Percentiles rank a stretch among this genome's conserved stretches.
phyloP scores from a whole-genome alignment of 2,888 invertebrate genomes.

The Azorinus chamasolen region DNA sequence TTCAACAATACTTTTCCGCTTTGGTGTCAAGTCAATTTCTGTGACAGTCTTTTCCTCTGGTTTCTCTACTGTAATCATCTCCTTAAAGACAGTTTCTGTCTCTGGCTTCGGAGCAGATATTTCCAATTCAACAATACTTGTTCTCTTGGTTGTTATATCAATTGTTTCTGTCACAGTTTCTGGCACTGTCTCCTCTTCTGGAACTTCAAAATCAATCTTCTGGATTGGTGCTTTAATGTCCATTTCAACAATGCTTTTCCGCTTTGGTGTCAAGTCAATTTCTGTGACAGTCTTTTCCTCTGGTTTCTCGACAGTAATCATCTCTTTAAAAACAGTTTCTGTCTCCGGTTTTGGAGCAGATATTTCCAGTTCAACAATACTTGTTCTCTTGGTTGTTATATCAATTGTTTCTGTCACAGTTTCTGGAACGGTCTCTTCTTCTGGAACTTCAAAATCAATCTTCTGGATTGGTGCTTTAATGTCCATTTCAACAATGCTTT shows the following conservation, averaged over 20 bases:
- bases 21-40: no score
- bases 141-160: not conserved
- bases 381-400: no score
- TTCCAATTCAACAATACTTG: slow-evolving; percentile 2
- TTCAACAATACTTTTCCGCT: not conserved
- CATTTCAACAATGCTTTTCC: slow-evolving; percentile 1
- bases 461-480: no score
- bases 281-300: not conserved
- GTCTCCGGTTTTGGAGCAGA: slow-evolving; percentile 3
- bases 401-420: slow-evolving; percentile 34
- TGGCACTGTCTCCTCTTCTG: not conserved
- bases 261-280: no score
- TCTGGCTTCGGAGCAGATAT: not conserved
- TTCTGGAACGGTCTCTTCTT: slow-evolving; percentile 17
- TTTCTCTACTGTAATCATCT: no score
- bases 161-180: slow-evolving; percentile 3
- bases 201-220: slow-evolving; percentile 1
- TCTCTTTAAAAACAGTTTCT: not conserved
- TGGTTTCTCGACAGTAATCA: not conserved
- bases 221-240: not conserved
- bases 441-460: not conserved
- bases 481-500: no score
- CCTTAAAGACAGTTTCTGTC: not conserved
- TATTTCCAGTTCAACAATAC: slow-evolving; percentile 15
- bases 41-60: no score